A percentile compares a stretch with the other conserved stretches of the same genome.
phyloP scores from a whole-genome alignment of 2,113 vertebrate genomes.

The Chaenogobius annularis region DNA sequence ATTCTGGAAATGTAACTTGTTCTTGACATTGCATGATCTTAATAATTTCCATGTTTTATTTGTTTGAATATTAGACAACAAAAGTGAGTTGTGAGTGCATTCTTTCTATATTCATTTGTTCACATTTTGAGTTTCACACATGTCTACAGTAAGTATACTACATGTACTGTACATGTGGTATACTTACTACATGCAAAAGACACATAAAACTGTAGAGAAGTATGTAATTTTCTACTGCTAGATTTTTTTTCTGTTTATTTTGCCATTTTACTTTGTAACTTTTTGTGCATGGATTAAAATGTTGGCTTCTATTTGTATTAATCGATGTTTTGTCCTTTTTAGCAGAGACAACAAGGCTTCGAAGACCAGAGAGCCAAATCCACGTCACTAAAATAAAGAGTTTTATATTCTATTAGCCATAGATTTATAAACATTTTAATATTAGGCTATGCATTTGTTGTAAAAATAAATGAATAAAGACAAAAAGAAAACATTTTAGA shows the following conservation, averaged over 20 bases:
- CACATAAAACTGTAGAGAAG: background rate
- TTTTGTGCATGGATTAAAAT: conserved; percentile 50
- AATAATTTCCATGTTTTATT: conserved; percentile 10
- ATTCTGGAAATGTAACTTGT: background rate
- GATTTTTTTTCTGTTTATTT: conserved; percentile 27
- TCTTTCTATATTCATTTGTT: background rate
- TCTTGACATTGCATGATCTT: background rate
- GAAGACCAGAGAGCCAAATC: conserved; percentile 23
- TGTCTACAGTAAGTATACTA: too few relatives aligned
- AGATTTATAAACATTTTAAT: too few relatives aligned
- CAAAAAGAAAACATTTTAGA: too few relatives aligned
- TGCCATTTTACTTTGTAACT: conserved; percentile 11
- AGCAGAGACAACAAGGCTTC: conserved; percentile 46
- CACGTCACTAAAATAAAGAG: conserved; percentile 34
- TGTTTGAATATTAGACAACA: background rate
- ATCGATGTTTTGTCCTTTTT: conserved; percentile 54
- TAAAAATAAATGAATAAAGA: too few relatives aligned
- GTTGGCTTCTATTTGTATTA: conserved; percentile 43
- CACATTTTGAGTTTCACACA: background rate
- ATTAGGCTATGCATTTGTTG: background rate
- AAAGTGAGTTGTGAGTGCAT: background rate
- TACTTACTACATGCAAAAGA: background rate
- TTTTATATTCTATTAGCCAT: background rate
- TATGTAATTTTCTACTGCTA: background rate
- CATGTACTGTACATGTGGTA: background rate